Base-by-base conservation (phyloP, 1,140 invertebrate species). In the Yoshiicerus persimilis region DNA sequence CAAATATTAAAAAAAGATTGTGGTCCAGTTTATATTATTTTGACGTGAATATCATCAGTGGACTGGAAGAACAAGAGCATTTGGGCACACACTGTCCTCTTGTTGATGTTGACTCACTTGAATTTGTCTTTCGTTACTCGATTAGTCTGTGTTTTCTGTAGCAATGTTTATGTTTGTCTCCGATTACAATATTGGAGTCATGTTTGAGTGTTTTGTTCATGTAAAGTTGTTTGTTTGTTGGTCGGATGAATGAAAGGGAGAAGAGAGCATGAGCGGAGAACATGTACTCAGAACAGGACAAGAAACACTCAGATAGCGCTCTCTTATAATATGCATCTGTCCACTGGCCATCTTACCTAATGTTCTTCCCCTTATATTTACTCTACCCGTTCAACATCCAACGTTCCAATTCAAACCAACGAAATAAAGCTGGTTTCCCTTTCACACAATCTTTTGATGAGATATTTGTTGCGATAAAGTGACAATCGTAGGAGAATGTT, bases 101-200 rank as follows among this genome's bases (percentile, higher is more conserved):
- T 56, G 47, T 56, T 56, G 20, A 16, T n/a, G 47, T 56, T 56
- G 47, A 56, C 47, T 56, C n/a, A n/a, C n/a, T n/a, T n/a, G n/a
- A n/a, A n/a, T n/a, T n/a, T n/a, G n/a, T n/a, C n/a, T 56, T 16
- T 56, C 47, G 47, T 56, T 56, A n/a, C 47, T n/a, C 47, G 47
- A 56, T 56, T 56, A 56, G 47, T 56, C 47, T n/a, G 20, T 56
- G 30, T 70, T 70, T 64, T 70, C 25, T 70, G 75, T 80, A 23
- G 16, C 20, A 38, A 38, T 34, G 75, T 34, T 80, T 80, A 34
- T 80, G 75, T 80, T 20, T 4, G 34, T 80, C 75, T 80, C 75
- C 75, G 75, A 80, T 80, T 80, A 80, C 75, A 80, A 80, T 80
- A 80, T 80, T 80, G 75, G 75, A 80, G 30, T 80, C 75, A 80